phyloP scores from a whole-genome alignment of 2,888 invertebrate genomes.

The Auanema sp. region DNA sequence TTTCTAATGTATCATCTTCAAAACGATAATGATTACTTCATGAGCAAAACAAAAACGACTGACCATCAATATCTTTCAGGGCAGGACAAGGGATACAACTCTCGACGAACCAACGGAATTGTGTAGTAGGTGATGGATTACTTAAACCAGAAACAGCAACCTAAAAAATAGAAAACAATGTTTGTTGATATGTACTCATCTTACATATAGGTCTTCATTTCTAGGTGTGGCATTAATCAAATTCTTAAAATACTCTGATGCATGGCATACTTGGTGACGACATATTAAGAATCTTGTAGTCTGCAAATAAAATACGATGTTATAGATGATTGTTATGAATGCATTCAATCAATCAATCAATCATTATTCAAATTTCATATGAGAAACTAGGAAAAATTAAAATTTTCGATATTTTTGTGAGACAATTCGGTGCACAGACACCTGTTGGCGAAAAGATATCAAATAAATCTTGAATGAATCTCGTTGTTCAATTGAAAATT shows the following conservation, averaged over 20 bases:
- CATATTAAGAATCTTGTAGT: slow-evolving; percentile 60
- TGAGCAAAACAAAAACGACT: background rate
- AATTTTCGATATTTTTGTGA: no score
- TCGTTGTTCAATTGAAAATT: background rate
- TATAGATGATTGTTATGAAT: no score
- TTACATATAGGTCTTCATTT: slow-evolving; percentile 35
- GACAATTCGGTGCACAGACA: no score
- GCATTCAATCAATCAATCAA: no score
- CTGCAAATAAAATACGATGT: no score
- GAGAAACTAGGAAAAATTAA: no score
- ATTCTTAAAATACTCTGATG: slow-evolving; percentile 59
- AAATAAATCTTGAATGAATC: no score
- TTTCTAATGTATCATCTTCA: slow-evolving; percentile 59
- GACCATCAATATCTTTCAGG: slow-evolving; percentile 58
- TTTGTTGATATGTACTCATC: background rate
- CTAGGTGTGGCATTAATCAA: slow-evolving; percentile 30
- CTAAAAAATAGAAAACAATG: slow-evolving; percentile 20
- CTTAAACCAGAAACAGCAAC: slow-evolving; percentile 39
- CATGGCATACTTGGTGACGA: slow-evolving; percentile 61
- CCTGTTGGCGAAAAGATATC: no score
- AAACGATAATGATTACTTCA: background rate
- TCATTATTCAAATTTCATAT: no score
- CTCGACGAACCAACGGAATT: slow-evolving; percentile 61
- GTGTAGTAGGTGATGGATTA: slow-evolving; percentile 43
- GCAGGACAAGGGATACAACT: slow-evolving; percentile 57